phyloP scores from a whole-genome alignment of 1,140 invertebrate genomes.

The Trichogramma pretiosum region DNA sequence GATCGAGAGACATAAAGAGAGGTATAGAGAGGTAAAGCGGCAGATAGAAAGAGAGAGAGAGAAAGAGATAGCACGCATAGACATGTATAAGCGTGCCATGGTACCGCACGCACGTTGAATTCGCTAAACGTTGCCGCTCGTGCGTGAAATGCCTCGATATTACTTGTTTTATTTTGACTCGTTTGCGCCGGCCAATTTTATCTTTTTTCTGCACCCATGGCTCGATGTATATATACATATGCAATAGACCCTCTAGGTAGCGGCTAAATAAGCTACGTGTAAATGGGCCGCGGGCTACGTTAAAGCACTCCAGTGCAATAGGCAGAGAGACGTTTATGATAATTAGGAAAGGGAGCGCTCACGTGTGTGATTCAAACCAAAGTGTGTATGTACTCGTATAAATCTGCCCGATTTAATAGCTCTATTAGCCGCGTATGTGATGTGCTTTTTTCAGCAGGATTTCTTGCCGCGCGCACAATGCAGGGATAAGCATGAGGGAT shows the following conservation, averaged over 20 bases:
- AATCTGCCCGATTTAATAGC: slow-evolving; percentile 12
- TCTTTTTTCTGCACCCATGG: neutral
- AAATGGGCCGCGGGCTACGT: slow-evolving; percentile 20
- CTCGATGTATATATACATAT: too few relatives aligned
- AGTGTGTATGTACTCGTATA: slow-evolving; percentile 19
- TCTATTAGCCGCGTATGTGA: slow-evolving; percentile 12
- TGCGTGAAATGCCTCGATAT: slow-evolving; percentile 49
- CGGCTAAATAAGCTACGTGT: too few relatives aligned
- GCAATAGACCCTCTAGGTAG: too few relatives aligned
- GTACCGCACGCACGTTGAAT: slow-evolving; percentile 42
- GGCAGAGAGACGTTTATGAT: slow-evolving; percentile 17
- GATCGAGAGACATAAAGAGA: slow-evolving; percentile 22
- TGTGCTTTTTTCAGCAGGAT: slow-evolving; percentile 12
- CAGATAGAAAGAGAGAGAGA: slow-evolving; percentile 1
- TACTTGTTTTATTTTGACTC: slow-evolving; percentile 45
- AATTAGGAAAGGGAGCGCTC: slow-evolving; percentile 12
- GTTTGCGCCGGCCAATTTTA: slow-evolving; percentile 23
- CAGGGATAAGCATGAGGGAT: too few relatives aligned
- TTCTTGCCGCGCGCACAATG: too few relatives aligned
- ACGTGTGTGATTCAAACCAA: slow-evolving; percentile 1
- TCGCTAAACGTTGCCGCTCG: slow-evolving; percentile 45
- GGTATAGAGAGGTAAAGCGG: slow-evolving; percentile 3
- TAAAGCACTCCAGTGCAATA: too few relatives aligned
- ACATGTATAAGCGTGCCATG: too few relatives aligned
- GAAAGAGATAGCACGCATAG: slow-evolving; percentile 23